Percentiles rank a stretch among this genome's conserved stretches.
Conservation (phyloP, 92 coral and sea anemone species). For the Palythoa grandiflora region DNA sequence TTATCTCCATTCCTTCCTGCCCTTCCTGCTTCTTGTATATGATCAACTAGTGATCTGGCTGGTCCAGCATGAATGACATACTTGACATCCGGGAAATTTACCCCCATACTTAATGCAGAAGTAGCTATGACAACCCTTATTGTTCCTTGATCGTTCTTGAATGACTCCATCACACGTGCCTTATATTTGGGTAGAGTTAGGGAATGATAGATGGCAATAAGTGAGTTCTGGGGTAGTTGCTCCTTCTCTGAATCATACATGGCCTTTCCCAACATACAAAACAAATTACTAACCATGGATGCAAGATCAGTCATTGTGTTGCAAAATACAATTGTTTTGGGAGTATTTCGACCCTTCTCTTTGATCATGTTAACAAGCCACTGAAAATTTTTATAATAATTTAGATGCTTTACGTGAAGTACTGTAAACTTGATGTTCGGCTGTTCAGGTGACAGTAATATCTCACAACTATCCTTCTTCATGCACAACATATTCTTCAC, state of each 20-base stretch:
- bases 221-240: conserved; percentile 44
- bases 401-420: background rate
- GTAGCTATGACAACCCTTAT: conserved; percentile 55
- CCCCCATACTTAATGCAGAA: conserved; percentile 44
- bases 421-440: background rate
- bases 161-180: conserved; percentile 47
- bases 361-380: conserved; percentile 25
- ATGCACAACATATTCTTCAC: conserved; percentile 15
- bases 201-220: conserved; percentile 59
- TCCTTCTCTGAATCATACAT: conserved; percentile 46
- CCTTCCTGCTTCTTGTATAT: conserved; percentile 55
- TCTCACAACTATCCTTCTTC: conserved; percentile 24
- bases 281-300: conserved; percentile 34
- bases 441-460: conserved; percentile 8
- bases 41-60: conserved; percentile 57
- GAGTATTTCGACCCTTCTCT: conserved; percentile 1
- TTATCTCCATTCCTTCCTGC: conserved; percentile 49
- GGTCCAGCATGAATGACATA: conserved; percentile 49
- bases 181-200: conserved; percentile 52
- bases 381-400: conserved; percentile 4
- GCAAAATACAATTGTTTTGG: conserved; percentile 17
- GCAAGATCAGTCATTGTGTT: conserved; percentile 47
- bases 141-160: conserved; percentile 44
- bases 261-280: conserved; percentile 37
- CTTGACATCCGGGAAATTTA: conserved; percentile 52